Conservation (phyloP, 2,888 invertebrate genomes). For the Apotomis betuletana region DNA sequence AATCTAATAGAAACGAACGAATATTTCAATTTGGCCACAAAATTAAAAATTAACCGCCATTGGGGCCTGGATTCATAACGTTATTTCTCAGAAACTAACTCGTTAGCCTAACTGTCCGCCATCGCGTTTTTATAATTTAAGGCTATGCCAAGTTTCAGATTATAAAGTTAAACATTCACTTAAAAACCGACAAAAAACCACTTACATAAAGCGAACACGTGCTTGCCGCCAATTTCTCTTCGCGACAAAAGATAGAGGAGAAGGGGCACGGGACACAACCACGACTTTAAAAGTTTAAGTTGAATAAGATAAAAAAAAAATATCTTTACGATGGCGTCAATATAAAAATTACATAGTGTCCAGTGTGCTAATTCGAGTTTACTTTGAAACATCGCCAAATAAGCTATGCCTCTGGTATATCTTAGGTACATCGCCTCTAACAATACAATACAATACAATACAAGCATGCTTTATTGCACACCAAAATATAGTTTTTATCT, state of each 20-base stretch:
- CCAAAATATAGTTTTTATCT: no score
- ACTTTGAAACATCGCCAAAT: no score
- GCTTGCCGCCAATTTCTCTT: constrained; percentile 40
- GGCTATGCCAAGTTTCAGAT: constrained; percentile 24
- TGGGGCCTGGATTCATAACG: background rate
- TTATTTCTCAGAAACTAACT: background rate
- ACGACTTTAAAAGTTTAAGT: background rate
- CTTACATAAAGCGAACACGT: constrained; percentile 39
- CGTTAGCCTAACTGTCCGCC: background rate
- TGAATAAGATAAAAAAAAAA: background rate
- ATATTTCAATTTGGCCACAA: no score
- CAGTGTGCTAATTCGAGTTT: no score
- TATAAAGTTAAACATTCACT: constrained; percentile 39
- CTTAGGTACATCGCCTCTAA: no score
- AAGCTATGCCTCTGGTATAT: no score
- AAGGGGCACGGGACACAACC: constrained; percentile 13
- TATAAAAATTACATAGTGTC: no score
- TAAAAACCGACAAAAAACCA: constrained; percentile 29
- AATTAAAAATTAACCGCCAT: no score
- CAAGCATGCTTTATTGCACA: no score
- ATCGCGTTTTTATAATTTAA: background rate
- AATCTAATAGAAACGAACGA: no score
- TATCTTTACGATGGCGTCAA: no score
- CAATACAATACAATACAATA: no score
- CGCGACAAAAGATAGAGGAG: constrained; percentile 13